These are phyloP conservation scores for Ostrea denselamellosa DNA, from an alignment of 1,140 invertebrate species.

Conservation along the genomic window DNA sequence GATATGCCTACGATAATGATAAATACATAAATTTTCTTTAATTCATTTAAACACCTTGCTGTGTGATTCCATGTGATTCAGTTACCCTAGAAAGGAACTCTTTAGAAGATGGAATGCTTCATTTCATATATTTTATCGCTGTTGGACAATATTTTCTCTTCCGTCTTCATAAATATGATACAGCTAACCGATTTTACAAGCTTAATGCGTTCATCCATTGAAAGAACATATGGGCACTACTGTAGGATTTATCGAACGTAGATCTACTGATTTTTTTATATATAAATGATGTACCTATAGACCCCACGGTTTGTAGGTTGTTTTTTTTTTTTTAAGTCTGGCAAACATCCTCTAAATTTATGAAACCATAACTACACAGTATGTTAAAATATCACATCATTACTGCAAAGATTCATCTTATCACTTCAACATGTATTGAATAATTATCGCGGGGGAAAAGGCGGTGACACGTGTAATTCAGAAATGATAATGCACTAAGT, in stretches of 20 bases:
- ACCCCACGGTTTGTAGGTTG: background rate
- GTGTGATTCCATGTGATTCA: background rate
- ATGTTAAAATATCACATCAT: background rate
- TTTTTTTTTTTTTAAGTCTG: background rate
- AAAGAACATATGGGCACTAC: background rate
- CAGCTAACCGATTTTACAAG: background rate
- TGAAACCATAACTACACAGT: background rate
- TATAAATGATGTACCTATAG: background rate
- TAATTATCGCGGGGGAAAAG: conserved; percentile 12
- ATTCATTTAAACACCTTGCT: background rate
- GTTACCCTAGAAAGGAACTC: background rate
- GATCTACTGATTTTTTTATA: background rate
- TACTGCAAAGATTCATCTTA: background rate
- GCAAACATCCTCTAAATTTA: conserved; percentile 11
- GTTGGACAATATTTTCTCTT: background rate
- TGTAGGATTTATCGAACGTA: background rate
- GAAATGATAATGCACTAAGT: background rate
- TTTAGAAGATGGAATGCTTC: background rate
- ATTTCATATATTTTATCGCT: background rate
- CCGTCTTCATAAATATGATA: background rate
- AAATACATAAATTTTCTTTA: background rate
- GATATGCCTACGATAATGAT: background rate
- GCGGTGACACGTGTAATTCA: background rate
- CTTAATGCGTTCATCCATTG: background rate
- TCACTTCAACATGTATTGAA: conserved; percentile 14